Base-by-base conservation (phyloP, 2,113 vertebrate species). In the Pelecanoides urinatrix region DNA sequence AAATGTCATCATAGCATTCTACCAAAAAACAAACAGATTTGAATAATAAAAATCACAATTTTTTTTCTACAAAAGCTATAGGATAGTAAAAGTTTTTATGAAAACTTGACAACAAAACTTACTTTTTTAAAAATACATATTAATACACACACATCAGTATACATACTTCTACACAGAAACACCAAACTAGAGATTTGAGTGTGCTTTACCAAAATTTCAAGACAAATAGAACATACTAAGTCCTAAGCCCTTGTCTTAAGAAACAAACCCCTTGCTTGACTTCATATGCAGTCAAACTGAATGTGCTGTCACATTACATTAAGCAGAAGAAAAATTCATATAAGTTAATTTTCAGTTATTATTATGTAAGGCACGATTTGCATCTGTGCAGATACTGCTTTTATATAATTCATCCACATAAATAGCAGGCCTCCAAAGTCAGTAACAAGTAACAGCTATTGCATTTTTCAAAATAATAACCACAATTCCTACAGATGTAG, bases 1-100 rank as follows among this genome's bases (percentile, higher is more conserved):
- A 97, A 99, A 99, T 3, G 99, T 99, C 99, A 99, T 99, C 99
- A 99, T 99, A 92, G 99, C 99, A 83, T 99, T 99, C 99, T 99
- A 97, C 30, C 79, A 91, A 96, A 93, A 96, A 30, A 10, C 45
- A 96, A 94, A 45, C 27, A 84, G 11, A 40, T 71, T 23, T 89
- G 42, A 91, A 92, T 47, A 4, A 63, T 13, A 62, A 47, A 87
- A 86, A 42, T 21, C 16, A 50, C 11, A 92, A 73, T 68, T 78
- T 30, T 82, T 66, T 52, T 77, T 73, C n/a, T 85, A 61, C 6
- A 72, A 81, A 88, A 94, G 30, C 16, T 90, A 32, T 1, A 45
- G 16, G 36, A 62, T 0, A 59, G 6, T 8, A 21, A 27, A 63
- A 61, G 10, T 34, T 52, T 77, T 47, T 7, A n/a, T 25, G 4